Evolutionary conservation across 1,140 invertebrate genomes (phyloP).

Genomic region (Phymastichus coffea): DNA sequence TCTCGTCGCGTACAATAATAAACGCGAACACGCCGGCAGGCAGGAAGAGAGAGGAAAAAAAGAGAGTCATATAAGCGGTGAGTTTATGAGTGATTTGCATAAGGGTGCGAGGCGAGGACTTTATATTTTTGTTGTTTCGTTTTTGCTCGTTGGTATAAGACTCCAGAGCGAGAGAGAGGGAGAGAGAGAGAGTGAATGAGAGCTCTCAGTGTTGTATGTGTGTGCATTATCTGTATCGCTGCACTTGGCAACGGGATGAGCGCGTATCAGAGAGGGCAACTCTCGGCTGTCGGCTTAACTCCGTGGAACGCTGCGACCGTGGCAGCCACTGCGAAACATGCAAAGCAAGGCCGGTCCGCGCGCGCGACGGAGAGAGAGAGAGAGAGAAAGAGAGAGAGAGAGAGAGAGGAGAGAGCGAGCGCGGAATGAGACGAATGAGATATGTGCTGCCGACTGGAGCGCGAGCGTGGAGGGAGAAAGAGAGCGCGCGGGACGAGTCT

Average conservation of each 20-base stretch:
- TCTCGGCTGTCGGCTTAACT: constrained; percentile 13
- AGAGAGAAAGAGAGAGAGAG: neutral
- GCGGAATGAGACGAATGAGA: constrained; percentile 9
- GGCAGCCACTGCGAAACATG: neutral
- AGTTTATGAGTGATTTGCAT: constrained; percentile 10
- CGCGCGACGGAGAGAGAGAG: constrained; percentile 3
- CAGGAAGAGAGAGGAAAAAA: neutral
- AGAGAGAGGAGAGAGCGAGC: constrained; percentile 31
- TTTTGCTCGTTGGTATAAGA: too few relatives aligned
- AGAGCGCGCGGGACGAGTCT: constrained; percentile 24
- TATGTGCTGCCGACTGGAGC: neutral
- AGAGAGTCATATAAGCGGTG: neutral
- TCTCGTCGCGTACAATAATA: too few relatives aligned
- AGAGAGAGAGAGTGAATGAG: too few relatives aligned
- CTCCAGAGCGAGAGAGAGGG: too few relatives aligned
- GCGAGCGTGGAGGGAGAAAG: neutral
- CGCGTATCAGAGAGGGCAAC: constrained; percentile 30
- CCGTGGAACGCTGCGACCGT: neutral
- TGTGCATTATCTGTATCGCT: constrained; percentile 30
- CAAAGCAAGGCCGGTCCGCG: neutral
- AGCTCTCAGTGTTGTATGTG: too few relatives aligned
- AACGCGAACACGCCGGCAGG: too few relatives aligned
- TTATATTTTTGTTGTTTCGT: too few relatives aligned
- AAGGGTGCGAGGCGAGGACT: constrained; percentile 3
- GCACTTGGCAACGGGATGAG: constrained; percentile 13